phyloP scores from a whole-genome alignment of 1,140 invertebrate genomes.

The Oreohelix idahoensis region DNA sequence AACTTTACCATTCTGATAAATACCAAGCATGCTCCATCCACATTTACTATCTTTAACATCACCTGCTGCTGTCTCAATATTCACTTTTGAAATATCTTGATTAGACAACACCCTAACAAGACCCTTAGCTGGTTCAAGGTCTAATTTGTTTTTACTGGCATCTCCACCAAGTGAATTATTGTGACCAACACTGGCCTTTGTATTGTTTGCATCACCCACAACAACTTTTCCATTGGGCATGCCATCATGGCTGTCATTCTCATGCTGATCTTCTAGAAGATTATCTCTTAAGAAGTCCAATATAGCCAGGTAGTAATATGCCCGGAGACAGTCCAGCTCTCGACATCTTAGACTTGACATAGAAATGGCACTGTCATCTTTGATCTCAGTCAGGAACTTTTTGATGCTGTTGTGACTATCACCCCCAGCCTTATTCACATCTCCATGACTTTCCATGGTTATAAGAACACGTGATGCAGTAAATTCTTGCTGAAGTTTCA shows the following conservation, averaged over 20 bases:
- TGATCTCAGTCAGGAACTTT: conserved; percentile 63
- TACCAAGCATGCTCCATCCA: background rate
- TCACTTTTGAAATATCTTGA: background rate
- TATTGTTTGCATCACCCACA: background rate
- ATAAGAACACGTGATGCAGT: conserved; percentile 64
- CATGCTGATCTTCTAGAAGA: background rate
- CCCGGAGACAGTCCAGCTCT: conserved; percentile 66
- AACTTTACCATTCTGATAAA: background rate
- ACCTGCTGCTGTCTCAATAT: background rate
- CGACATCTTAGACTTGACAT: conserved; percentile 58
- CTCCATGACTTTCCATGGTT: conserved; percentile 60
- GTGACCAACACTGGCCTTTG: background rate
- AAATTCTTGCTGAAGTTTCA: conserved; percentile 68
- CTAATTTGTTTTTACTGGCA: background rate
- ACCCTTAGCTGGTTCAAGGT: background rate
- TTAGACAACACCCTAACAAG: background rate
- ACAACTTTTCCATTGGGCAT: conserved; percentile 14
- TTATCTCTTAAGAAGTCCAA: conserved; percentile 51
- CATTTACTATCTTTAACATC: background rate
- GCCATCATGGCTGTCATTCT: conserved; percentile 32
- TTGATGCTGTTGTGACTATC: conserved; percentile 61
- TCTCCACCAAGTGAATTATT: background rate
- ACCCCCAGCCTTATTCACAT: conserved; percentile 53
- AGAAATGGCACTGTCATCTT: conserved; percentile 62
- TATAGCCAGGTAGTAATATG: conserved; percentile 65